Conservation (phyloP, 92 coral and sea anemone species). For the Epizoanthus illoricatus region DNA sequence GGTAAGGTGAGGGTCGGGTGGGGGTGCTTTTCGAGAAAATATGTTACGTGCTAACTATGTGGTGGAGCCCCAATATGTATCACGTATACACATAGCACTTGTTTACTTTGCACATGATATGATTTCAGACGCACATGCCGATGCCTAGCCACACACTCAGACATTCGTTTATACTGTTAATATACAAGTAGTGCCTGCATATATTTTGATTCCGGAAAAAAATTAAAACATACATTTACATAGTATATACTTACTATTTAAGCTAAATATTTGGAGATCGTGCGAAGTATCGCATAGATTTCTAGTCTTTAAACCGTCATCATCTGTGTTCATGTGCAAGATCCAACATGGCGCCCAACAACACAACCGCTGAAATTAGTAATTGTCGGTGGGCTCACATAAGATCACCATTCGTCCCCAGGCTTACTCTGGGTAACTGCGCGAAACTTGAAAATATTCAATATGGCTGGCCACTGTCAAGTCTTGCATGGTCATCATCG, state of each 20-base stretch:
- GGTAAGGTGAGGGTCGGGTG: too few relatives aligned
- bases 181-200: too few relatives aligned
- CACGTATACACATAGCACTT: too few relatives aligned
- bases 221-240: neutral
- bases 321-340: neutral
- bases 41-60: too few relatives aligned
- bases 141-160: too few relatives aligned
- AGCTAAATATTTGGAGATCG: neutral
- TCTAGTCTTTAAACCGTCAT: neutral
- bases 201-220: too few relatives aligned
- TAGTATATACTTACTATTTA: neutral
- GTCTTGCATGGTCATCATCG: slow-evolving; percentile 62
- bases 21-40: too few relatives aligned
- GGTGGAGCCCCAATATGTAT: too few relatives aligned
- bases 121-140: too few relatives aligned
- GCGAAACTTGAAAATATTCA: slow-evolving; percentile 36
- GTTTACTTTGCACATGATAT: too few relatives aligned
- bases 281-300: neutral
- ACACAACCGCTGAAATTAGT: slow-evolving; percentile 19
- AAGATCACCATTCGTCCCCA: neutral
- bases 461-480: slow-evolving; percentile 52
- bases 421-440: slow-evolving; percentile 24
- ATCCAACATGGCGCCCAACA: neutral
- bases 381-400: neutral
- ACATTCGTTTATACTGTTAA: too few relatives aligned